Evolutionary conservation across 2,888 invertebrate genomes (phyloP).

Genomic region (Himalopsyche kuldschensis): DNA sequence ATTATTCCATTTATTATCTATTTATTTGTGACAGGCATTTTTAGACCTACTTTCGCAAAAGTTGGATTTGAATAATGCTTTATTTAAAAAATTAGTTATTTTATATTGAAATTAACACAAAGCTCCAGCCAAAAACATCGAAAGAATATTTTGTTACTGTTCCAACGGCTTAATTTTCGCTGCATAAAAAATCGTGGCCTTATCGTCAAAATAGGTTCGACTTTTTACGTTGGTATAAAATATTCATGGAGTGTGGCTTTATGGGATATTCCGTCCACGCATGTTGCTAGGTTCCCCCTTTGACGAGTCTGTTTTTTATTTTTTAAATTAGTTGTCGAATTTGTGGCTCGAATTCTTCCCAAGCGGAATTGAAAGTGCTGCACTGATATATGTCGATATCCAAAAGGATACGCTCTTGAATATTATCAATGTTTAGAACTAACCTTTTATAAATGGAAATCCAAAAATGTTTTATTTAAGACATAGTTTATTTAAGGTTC

Average conservation of each 20-base stretch:
- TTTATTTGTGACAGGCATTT: too few species aligned
- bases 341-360: background rate
- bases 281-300: background rate
- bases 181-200: background rate
- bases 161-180: background rate
- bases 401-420: background rate
- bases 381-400: background rate
- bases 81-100: too few species aligned
- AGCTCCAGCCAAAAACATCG: too few species aligned
- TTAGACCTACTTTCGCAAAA: too few species aligned
- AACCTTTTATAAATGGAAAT: too few species aligned
- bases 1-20: too few species aligned
- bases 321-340: background rate
- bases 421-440: too few species aligned
- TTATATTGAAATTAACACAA: too few species aligned
- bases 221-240: background rate
- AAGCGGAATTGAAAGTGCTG: background rate
- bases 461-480: too few species aligned
- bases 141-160: too few species aligned
- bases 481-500: too few species aligned
- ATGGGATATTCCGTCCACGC: background rate
- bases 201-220: background rate
- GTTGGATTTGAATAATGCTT: too few species aligned
- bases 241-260: background rate
- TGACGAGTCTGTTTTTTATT: background rate